These are phyloP conservation scores for Gila orcuttii DNA, from an alignment of 2,113 vertebrate genomes.

Conservation along the genomic window DNA sequence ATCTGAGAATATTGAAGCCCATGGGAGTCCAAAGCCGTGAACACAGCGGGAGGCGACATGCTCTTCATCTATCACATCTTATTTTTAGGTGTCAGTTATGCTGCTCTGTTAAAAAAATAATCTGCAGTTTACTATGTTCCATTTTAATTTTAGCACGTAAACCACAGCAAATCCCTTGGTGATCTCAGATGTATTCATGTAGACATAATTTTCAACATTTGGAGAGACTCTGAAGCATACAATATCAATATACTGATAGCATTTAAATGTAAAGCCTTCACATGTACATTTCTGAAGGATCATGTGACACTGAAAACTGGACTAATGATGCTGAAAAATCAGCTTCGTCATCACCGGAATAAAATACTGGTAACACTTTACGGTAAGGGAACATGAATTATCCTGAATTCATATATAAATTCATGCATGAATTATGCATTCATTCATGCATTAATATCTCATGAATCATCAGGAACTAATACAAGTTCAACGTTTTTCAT, in stretches of 20 bases:
- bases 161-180: constrained; percentile 14
- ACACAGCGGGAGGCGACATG: constrained; percentile 9
- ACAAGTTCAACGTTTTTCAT: no score
- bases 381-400: no score
- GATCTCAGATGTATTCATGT: background rate
- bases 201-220: background rate
- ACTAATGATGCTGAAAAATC: no score
- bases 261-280: background rate
- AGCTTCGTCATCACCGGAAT: background rate
- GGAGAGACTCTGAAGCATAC: background rate
- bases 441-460: no score
- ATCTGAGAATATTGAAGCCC: constrained; percentile 39
- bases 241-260: background rate
- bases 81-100: constrained; percentile 18
- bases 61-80: constrained; percentile 20
- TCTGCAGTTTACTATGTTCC: background rate
- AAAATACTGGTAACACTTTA: no score
- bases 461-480: no score
- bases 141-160: constrained; percentile 10
- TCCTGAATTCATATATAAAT: no score
- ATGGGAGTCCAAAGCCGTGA: constrained; percentile 18
- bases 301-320: no score
- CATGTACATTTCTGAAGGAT: no score
- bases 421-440: no score
- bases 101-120: background rate